Evolutionary conservation across 2,113 vertebrate species (phyloP), one percentile per base, ranked within the genome.

Genomic region (Pelobates fuscus): DNA sequence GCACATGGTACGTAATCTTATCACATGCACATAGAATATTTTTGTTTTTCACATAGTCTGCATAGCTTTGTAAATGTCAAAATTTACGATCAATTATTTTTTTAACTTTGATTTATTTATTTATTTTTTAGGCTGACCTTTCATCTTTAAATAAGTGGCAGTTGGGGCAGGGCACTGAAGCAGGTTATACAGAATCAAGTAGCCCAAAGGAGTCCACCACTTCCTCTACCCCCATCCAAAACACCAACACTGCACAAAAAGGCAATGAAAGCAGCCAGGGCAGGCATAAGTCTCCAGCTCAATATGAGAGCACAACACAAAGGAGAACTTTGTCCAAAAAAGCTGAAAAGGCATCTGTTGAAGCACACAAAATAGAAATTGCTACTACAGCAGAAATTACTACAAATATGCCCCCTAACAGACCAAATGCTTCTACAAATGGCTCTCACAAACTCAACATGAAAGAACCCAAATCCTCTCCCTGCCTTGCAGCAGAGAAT

Each of bases 291-390:
- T 98, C 96, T 27, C 97, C 97, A 12, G 97, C 94, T 30, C 96
- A 99, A 82, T 96, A 95, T 6, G 95, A 96, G 44, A 91, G 87
- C 72, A 83, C 92, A 0, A 81, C 89, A 18, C 92, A 94, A 37
- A 90, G 96, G 68, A 92, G 94, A 82, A 92, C 93, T 20, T 88
- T 94, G 63, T 97, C 97, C 67, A 99, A 98, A 87, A 99, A 98
- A 84, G 81, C 92, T 0, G 97, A 98, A 71, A 98, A 98, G 83
- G 88, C 91, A 6, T 85, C 93, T 10, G 88, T 93, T 23, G 96
- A 97, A 81, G 96, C 98, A 79, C 89, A 98, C 63, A 94, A 95
- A 87, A 95, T 98, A 81, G 97, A 98, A 86, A 98, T 94, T 6
- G 95, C 97, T 78, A 94, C 95, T 0, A 91, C 95, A 0, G 90